A percentile compares a stretch with the other conserved stretches of the same genome.
These are phyloP conservation scores for Sparus aurata DNA, from an alignment of 2,797 vertebrate species.

Conservation along the genomic window DNA sequence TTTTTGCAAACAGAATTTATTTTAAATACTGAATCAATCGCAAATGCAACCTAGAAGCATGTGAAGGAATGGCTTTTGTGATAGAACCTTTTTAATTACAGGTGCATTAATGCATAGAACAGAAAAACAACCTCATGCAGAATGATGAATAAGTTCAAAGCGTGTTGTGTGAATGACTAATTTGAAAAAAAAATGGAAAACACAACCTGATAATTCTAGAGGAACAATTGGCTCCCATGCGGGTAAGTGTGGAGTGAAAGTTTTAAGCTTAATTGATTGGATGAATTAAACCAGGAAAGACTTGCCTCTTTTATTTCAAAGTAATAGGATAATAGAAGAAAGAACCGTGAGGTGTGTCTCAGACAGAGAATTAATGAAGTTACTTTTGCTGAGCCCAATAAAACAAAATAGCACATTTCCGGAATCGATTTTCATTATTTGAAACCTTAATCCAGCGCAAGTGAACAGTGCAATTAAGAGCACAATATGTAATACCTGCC, in stretches of 20 bases:
- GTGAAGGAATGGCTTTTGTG: not conserved
- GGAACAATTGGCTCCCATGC: slow-evolving; percentile 8
- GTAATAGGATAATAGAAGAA: not conserved
- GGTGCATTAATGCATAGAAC: slow-evolving; percentile 1
- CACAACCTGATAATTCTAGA: not conserved
- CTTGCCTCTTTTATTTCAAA: slow-evolving; percentile 10
- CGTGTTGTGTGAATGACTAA: not conserved
- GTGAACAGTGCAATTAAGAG: not conserved
- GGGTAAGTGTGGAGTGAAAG: not conserved
- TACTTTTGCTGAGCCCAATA: slow-evolving; percentile 9
- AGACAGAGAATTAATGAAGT: slow-evolving; percentile 17
- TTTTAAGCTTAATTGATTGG: slow-evolving; percentile 27
- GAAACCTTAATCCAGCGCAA: not conserved
- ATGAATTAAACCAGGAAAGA: slow-evolving; percentile 19
- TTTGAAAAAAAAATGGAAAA: slow-evolving; percentile 1
- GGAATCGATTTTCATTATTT: slow-evolving; percentile 15
- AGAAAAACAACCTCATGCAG: not conserved
- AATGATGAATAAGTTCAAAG: slow-evolving; percentile 12
- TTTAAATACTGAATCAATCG: not conserved
- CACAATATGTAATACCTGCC: too few species aligned
- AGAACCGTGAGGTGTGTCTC: not conserved
- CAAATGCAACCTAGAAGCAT: not conserved
- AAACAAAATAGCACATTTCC: slow-evolving; percentile 30
- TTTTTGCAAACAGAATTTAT: not conserved
- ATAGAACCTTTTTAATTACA: slow-evolving; percentile 20